Conservation (phyloP, 2,888 invertebrate genomes). For the Yponomeuta cagnagella region DNA sequence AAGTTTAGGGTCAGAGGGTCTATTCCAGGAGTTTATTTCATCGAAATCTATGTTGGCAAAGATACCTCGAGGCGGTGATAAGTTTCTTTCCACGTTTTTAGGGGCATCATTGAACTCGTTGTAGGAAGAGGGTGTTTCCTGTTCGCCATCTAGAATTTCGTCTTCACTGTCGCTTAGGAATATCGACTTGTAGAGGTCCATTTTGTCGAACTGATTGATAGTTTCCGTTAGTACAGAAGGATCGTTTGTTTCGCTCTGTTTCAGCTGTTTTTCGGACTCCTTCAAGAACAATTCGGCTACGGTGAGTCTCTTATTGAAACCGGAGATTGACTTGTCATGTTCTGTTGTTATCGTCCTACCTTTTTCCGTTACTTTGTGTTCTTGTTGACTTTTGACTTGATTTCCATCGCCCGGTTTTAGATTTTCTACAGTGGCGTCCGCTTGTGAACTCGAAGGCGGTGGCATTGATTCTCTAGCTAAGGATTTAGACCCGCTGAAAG, state of each 20-base stretch:
- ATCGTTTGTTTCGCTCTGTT: conserved; percentile 36
- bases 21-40: conserved; percentile 67
- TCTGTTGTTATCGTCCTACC: background rate
- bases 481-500: conserved; percentile 63
- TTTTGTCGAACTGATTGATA: conserved; percentile 67
- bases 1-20: conserved; percentile 32
- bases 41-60: conserved; percentile 81
- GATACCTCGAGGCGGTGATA: conserved; percentile 82
- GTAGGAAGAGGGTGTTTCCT: conserved; percentile 19
- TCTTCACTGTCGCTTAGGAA: conserved; percentile 88
- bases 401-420: background rate
- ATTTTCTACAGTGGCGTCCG: background rate
- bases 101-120: conserved; percentile 51
- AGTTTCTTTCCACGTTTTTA: conserved; percentile 77
- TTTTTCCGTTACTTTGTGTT: background rate
- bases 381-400: background rate
- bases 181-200: conserved; percentile 92
- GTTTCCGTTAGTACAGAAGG: conserved; percentile 47
- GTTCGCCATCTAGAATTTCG: conserved; percentile 54
- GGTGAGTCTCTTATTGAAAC: conserved; percentile 56
- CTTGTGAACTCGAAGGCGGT: conserved; percentile 11
- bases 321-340: conserved; percentile 18
- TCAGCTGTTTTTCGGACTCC: conserved; percentile 54
- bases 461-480: conserved; percentile 23
- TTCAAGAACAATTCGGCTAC: conserved; percentile 65